Conservation (phyloP, 2,113 vertebrate species). For the Poecilia latipinna region DNA sequence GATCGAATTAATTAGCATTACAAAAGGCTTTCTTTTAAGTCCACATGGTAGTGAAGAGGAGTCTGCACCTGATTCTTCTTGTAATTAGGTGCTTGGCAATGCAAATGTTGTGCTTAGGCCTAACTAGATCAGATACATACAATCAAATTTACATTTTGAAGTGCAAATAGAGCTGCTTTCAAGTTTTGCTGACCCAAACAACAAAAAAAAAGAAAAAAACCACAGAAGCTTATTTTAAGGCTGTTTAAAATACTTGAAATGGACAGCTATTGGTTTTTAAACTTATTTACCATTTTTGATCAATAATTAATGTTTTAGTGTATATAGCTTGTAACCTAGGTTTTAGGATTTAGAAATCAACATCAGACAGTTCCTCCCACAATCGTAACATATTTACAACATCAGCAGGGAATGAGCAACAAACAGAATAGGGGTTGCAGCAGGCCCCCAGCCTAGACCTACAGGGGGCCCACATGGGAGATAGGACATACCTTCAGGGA, state of each 20-base stretch:
- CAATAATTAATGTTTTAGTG: neutral
- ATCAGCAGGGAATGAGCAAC: too few species aligned
- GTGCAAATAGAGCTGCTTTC: slow-evolving; percentile 7
- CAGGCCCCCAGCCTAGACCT: too few species aligned
- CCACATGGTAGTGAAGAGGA: slow-evolving; percentile 33
- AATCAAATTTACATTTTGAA: slow-evolving; percentile 24
- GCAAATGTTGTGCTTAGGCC: slow-evolving; percentile 54
- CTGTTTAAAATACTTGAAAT: neutral
- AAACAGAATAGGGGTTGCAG: too few species aligned
- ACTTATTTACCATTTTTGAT: neutral
- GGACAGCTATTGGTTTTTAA: neutral
- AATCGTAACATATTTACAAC: too few species aligned
- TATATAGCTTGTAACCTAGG: neutral
- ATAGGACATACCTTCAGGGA: too few species aligned
- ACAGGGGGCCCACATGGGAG: too few species aligned
- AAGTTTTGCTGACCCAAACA: neutral
- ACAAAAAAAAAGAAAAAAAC: neutral
- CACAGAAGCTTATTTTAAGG: neutral
- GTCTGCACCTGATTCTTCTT: slow-evolving; percentile 57
- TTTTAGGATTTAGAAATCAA: too few species aligned
- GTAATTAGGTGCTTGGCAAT: slow-evolving; percentile 57
- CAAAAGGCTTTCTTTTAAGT: slow-evolving; percentile 67
- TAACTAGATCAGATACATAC: slow-evolving; percentile 19
- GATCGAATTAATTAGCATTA: slow-evolving; percentile 71
- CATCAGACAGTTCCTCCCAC: too few species aligned